Evolutionary conservation across 2,113 vertebrate genomes (phyloP).

Genomic region (Narcine bancroftii): DNA sequence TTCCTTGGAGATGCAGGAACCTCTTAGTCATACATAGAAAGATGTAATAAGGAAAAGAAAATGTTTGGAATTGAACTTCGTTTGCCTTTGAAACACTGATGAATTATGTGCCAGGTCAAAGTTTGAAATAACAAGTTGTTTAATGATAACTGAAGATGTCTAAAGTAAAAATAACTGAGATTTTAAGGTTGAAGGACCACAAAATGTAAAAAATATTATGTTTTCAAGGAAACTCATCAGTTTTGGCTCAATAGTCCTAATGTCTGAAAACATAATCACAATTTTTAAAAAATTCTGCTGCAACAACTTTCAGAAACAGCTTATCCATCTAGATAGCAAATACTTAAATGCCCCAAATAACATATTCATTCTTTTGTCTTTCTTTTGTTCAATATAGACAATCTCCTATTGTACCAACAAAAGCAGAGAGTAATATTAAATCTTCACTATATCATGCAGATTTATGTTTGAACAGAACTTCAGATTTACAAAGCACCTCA

Average conservation of each 20-base stretch:
- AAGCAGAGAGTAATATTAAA: neutral
- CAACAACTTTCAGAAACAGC: neutral
- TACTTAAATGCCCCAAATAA: neutral
- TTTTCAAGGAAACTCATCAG: neutral
- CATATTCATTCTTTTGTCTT: neutral
- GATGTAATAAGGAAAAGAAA: neutral
- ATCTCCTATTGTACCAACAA: neutral
- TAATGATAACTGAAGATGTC: neutral
- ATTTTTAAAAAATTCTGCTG: neutral
- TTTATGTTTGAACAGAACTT: neutral
- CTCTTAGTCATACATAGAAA: neutral
- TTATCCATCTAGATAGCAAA: neutral
- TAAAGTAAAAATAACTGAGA: neutral
- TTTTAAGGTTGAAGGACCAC: neutral
- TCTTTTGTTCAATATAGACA: conserved; percentile 5
- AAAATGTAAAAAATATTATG: neutral
- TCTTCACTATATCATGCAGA: neutral
- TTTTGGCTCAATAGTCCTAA: neutral
- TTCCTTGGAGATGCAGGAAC: neutral
- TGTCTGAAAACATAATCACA: neutral
- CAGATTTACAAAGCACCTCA: conserved; percentile 26
- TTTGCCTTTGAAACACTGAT: neutral
- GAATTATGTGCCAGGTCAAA: neutral
- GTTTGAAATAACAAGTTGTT: neutral
- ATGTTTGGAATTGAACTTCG: neutral